Conservation (phyloP, 2,797 vertebrate genomes). For the Pagetopsis macropterus region DNA sequence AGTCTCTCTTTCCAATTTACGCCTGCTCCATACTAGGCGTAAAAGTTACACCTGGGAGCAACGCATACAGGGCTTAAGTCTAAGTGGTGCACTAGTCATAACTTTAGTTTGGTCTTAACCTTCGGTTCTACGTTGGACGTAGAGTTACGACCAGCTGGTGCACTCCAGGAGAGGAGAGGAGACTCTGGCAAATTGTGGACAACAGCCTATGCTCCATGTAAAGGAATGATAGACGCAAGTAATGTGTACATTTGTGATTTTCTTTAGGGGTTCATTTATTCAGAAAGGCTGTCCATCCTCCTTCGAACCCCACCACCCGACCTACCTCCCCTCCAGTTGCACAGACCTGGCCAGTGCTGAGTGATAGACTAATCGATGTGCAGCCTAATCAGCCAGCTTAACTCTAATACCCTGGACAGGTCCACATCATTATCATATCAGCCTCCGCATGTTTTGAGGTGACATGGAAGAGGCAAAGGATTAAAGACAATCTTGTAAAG, state of each 20-base stretch:
- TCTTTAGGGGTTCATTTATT: constrained; percentile 42
- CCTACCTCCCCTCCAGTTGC: constrained; percentile 37
- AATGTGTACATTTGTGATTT: constrained; percentile 19
- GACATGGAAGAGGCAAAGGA: constrained; percentile 80
- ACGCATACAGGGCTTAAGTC: too few relatives aligned
- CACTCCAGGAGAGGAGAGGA: too few relatives aligned
- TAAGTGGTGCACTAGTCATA: too few relatives aligned
- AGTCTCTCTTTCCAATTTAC: too few relatives aligned
- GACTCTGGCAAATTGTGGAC: too few relatives aligned
- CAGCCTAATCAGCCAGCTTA: constrained; percentile 86
- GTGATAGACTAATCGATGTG: constrained; percentile 85
- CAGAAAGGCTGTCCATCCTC: constrained; percentile 47
- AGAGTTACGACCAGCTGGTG: too few relatives aligned
- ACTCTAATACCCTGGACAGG: constrained; percentile 85
- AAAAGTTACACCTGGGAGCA: too few relatives aligned
- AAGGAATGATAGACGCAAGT: too few relatives aligned
- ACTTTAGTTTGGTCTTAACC: too few relatives aligned
- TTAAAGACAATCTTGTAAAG: constrained; percentile 80
- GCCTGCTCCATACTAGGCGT: too few relatives aligned
- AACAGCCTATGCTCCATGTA: too few relatives aligned
- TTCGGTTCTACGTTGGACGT: too few relatives aligned
- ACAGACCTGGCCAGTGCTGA: constrained; percentile 72
- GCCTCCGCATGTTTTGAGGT: constrained; percentile 80
- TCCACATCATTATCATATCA: constrained; percentile 88
- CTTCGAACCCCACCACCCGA: constrained; percentile 12